Conservation (phyloP, 2,888 invertebrate species). For the Amiota minor region DNA sequence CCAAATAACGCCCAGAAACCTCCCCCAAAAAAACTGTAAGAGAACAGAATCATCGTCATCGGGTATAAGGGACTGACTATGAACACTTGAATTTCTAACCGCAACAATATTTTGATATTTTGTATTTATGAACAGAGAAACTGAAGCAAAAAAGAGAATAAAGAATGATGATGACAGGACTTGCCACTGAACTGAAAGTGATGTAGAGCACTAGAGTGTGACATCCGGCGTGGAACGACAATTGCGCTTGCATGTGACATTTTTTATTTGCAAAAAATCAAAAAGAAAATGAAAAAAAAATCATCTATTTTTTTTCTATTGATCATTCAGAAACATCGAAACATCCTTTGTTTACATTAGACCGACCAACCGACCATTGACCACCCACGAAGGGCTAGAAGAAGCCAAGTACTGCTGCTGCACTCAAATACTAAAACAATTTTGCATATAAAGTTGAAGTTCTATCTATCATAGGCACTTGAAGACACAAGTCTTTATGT, state of each 20-base stretch:
- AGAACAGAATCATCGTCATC: constrained; percentile 39
- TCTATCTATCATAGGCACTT: constrained; percentile 8
- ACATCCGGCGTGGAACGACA: constrained; percentile 9
- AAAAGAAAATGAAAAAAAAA: no score
- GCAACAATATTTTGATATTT: constrained; percentile 53
- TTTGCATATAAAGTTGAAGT: constrained; percentile 12
- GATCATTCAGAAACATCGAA: neutral
- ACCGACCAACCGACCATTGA: neutral
- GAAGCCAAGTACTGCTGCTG: no score
- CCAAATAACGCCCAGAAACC: constrained; percentile 14
- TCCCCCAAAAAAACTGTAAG: neutral
- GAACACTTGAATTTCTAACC: constrained; percentile 35
- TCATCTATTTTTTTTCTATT: no score
- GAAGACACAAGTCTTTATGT: constrained; percentile 31
- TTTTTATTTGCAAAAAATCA: constrained; percentile 7
- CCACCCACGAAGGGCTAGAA: constrained; percentile 20
- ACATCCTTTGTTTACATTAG: neutral
- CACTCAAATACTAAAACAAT: no score
- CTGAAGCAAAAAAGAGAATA: neutral
- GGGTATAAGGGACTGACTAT: neutral
- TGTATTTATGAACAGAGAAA: constrained; percentile 56
- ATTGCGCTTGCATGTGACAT: constrained; percentile 17
- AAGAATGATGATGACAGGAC: neutral
- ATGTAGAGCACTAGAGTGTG: constrained; percentile 26
- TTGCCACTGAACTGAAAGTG: neutral